Evolutionary conservation across 1,140 invertebrate genomes (phyloP), one percentile per base, ranked within the genome.

Genomic region (Diploscapter pachys): DNA sequence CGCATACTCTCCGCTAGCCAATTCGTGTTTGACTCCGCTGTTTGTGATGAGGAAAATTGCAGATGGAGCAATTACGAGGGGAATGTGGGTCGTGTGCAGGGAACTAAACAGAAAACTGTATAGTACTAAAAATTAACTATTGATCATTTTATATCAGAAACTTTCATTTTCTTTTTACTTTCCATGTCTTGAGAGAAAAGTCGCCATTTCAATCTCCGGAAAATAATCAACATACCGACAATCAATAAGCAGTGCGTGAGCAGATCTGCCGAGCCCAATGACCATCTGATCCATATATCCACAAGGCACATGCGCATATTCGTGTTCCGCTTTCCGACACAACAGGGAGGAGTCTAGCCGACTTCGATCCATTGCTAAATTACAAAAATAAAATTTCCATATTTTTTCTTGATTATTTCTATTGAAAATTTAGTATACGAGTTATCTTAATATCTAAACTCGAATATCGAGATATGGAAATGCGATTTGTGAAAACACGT

Each of bases 271-370:
- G 4, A 62, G 8, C 4, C 31, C 71, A 11, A 72, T 72, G 5
- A 72, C 71, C 61, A 72, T 52, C 52, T 72, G 71, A 52, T 72
- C 71, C 71, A 72, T 72, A n/a, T 64, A 53, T 5, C 71, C 71
- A 69, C 71, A 72, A 64, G 71, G 71, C 4, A 72, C 61, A 4
- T 48, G 11, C 11, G 71, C 71, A 69, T 48, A 72, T n/a, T 50
- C 5, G 51, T 72, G 71, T 49, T 72, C 71, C 31, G 71, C 71
- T 63, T 72, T 69, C 62, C 65, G 71, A 53, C 71, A 72, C 8
- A 56, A 11, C 5, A 72, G 71, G 2, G 71, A 59, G 48, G 63
- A 31, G 4, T 68, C 71, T 13, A 51, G 48, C 6, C 6, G 5
- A 9, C 61, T 8, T 11, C 52, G 11, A 9, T 48, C n/a, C 6